A percentile compares a stretch with the other conserved stretches of the same genome.
Conservation (phyloP, 2,113 vertebrate genomes). For the Actenoides hombroni region DNA sequence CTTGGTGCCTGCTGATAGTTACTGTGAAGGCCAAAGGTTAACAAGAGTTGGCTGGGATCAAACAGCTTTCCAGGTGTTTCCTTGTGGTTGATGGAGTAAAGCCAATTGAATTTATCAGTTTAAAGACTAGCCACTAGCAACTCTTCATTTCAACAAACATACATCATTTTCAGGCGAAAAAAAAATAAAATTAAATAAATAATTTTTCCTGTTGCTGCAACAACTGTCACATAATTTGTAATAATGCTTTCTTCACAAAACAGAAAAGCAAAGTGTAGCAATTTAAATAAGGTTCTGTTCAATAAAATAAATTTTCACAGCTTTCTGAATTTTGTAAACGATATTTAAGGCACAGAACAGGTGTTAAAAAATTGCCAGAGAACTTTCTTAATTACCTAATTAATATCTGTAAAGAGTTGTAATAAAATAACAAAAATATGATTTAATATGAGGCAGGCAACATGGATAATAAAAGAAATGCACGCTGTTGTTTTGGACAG, state of each 20-base stretch:
- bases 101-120: conserved; percentile 72
- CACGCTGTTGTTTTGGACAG: neutral
- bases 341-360: conserved; percentile 17
- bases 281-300: conserved; percentile 16
- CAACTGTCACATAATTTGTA: conserved; percentile 33
- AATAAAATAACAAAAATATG: conserved; percentile 61
- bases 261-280: neutral
- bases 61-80: conserved; percentile 74
- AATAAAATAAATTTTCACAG: conserved; percentile 25
- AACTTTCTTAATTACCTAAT: conserved; percentile 49
- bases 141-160: neutral
- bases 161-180: neutral
- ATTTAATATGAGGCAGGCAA: conserved; percentile 57
- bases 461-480: conserved; percentile 33
- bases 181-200: neutral
- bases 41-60: conserved; percentile 70
- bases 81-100: conserved; percentile 69
- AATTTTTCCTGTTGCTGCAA: neutral
- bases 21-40: conserved; percentile 76
- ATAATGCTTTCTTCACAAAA: conserved; percentile 42
- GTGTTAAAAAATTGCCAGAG: conserved; percentile 29
- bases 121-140: conserved; percentile 42
- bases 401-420: conserved; percentile 28
- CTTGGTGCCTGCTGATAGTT: conserved; percentile 68
- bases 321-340: neutral